Base-by-base conservation (phyloP, 1,140 invertebrate species). In the Aethina tumida region DNA sequence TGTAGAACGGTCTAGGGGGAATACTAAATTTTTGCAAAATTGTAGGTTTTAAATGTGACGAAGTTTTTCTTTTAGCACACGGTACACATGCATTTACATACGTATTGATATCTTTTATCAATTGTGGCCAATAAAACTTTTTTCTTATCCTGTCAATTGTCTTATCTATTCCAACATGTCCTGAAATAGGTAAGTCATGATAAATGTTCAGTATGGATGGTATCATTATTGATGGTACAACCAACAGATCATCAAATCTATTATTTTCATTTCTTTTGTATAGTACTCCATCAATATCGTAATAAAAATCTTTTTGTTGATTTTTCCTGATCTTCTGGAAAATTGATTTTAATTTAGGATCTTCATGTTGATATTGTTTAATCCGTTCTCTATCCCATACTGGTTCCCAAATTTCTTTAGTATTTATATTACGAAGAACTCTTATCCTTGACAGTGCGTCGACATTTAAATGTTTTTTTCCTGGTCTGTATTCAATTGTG, bases 401-500 rank as follows among this genome's bases (percentile, higher is more conserved):
- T 10, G 13, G 26, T 20, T 18, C 30, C 14, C 2, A 9, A 12
- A 19, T 39, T 33, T n/a, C n/a, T n/a, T n/a, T n/a, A n/a, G n/a
- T n/a, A n/a, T n/a, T n/a, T n/a, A n/a, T n/a, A n/a, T n/a, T n/a
- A n/a, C n/a, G n/a, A n/a, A n/a, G n/a, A n/a, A n/a, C n/a, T n/a
- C n/a, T n/a, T 9, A 43, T 25, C 50, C 30, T 33, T 48, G 50
- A 41, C 26, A 52, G 34, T 4, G 41, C 13, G 29, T 50, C 53
- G 5, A 48, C 40, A 4, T 43, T 48, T 10, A n/a, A 19, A 19
- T 53, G 45, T 7, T 13, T 25, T 35, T 15, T 43, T 10, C 41
- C 51, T n/a, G n/a, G n/a, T n/a, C n/a, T n/a, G n/a, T n/a, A n/a
- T n/a, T n/a, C n/a, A n/a, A n/a, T n/a, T n/a, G n/a, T n/a, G n/a